phyloP scores from a whole-genome alignment of 2,113 vertebrate species.

The Hippoglossus stenolepis region DNA sequence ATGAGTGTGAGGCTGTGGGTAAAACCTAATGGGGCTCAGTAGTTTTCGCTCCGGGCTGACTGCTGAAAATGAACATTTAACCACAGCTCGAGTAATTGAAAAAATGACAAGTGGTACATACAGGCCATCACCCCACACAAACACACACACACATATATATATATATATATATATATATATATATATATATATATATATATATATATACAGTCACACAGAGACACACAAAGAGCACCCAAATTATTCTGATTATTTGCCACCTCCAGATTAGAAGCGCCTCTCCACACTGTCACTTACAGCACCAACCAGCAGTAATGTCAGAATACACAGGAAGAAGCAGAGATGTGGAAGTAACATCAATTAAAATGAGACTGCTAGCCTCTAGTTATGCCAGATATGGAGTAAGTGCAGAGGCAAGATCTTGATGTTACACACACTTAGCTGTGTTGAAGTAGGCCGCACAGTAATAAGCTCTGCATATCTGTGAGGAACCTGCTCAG shows the following conservation, averaged over 20 bases:
- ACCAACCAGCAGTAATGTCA: constrained; percentile 59
- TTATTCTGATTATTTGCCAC: constrained; percentile 83
- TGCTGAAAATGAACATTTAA: constrained; percentile 85
- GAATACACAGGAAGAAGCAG: constrained; percentile 52
- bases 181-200: constrained; percentile 38
- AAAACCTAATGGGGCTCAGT: constrained; percentile 83
- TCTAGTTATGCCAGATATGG: constrained; percentile 58
- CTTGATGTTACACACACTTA: constrained; percentile 35
- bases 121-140: constrained; percentile 64
- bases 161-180: constrained; percentile 16
- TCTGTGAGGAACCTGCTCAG: constrained; percentile 23
- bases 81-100: constrained; percentile 84
- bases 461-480: constrained; percentile 16
- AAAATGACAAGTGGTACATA: constrained; percentile 83
- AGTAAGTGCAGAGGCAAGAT: constrained; percentile 40
- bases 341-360: constrained; percentile 66
- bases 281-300: constrained; percentile 58
- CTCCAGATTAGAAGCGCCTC: constrained; percentile 70
- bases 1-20: constrained; percentile 81
- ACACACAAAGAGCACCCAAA: constrained; percentile 63
- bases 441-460: constrained; percentile 37
- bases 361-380: constrained; percentile 69
- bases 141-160: constrained; percentile 49
- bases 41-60: constrained; percentile 80
- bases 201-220: constrained; percentile 57